Base-by-base conservation (phyloP, 1,140 invertebrate species). In the Macrotrachela quadricornifera region DNA sequence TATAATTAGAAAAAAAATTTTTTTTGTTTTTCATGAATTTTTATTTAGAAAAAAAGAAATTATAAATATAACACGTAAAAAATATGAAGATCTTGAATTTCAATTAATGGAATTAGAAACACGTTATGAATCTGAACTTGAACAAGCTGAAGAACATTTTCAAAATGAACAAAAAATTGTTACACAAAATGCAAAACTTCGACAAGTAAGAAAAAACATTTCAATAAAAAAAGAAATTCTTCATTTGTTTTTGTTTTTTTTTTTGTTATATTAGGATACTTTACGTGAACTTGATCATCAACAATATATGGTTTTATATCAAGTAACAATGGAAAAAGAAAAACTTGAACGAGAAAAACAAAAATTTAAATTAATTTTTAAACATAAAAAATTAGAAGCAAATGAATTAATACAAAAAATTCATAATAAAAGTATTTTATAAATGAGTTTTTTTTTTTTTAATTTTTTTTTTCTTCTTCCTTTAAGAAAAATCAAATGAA, bases 61-160 rank as follows among this genome's bases (percentile, higher is more conserved):
- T 30, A 2, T 53, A 16, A 44, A 46, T 14, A 44, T 46, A 21
- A 44, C 51, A 18, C 17, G 40, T 2, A 44, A 44, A 9, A 44
- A 44, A 21, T 44, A 53, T 37, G 51, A 53, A 36, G 51, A 53
- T 14, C 37, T 53, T 4, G 51, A 53, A 39, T 53, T 53, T 42
- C 51, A 53, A 17, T 36, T 53, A 16, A 53, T 53, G 51, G 51
- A 53, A 37, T 44, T 53, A 4, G 51, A 53, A 36, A 44, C 51
- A 10, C 46, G 46, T 15, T 53, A 47, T 36, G 51, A 53, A 43
- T 46, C 45, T 30, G 51, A 53, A 43, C 37, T 53, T 11, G 51
- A 53, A 47, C 44, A 53, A 45, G 10, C 18, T 53, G 15, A 47
- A 46, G 10, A 41, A 48, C 36, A 46, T 37, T 16, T 53, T 53